phyloP scores from a whole-genome alignment of 2,888 invertebrate species.

The Rotaria sp. region DNA sequence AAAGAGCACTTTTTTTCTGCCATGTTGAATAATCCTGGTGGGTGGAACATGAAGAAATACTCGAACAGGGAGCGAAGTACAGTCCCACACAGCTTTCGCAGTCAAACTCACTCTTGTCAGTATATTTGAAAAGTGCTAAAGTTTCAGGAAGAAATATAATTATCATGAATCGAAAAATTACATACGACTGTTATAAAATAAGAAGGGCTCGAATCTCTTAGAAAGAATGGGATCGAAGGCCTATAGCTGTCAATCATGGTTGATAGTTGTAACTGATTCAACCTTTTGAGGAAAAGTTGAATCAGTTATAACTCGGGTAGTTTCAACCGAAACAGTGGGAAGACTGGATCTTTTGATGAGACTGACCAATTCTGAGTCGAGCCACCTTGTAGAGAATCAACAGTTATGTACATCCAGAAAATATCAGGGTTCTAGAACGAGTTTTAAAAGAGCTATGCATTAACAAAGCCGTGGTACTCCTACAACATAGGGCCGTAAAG shows the following conservation, averaged over 20 bases:
- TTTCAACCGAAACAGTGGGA: neutral
- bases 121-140: conserved; percentile 11
- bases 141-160: neutral
- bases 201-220: neutral
- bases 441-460: no score
- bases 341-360: neutral
- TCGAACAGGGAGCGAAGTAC: neutral
- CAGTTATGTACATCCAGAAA: neutral
- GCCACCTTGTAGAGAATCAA: neutral
- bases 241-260: neutral
- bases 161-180: neutral
- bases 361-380: neutral
- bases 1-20: neutral
- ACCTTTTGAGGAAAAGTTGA: neutral
- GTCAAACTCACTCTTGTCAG: neutral
- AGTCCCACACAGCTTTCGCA: no score
- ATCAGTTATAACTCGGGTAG: neutral
- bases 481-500: no score
- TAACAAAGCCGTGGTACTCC: no score
- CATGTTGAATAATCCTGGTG: neutral
- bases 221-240: neutral
- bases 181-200: neutral
- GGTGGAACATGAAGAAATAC: neutral
- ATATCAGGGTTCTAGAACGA: no score
- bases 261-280: neutral